Evolutionary conservation across 2,113 vertebrate species (phyloP), one percentile per base, ranked within the genome.

Genomic region (Paracanthobrama guichenoti): DNA sequence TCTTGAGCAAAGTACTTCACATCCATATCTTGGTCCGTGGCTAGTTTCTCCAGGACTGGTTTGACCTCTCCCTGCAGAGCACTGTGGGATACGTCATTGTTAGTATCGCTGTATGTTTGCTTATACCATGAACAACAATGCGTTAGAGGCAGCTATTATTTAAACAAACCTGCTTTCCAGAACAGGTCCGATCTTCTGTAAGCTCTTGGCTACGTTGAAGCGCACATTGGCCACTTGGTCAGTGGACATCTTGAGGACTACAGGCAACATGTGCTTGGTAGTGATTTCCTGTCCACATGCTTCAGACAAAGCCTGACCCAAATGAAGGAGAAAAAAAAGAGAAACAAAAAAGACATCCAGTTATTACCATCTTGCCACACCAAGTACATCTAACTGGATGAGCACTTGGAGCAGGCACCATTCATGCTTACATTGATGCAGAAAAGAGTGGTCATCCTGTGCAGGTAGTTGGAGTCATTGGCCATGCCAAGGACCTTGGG

Each of bases 1-100:
- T 97, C 96, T 92, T 96, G 96, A 85, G 96, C 96, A 88, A 97
- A 97, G 90, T 97, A 97, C 84, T 96, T 97, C 84, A 97, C 96
- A 82, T 97, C 96, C 94, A 96, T 95, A 89, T 97, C 96, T 87
- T 95, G 93, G 88, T 97, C 96, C 80, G 95, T 92, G 84, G 95
- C 93, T 73, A 97, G 90, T 85, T 96, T 97, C 91, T 97, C 96
- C 78, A 97, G 93, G 79, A 96, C 94, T 0, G 95, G 96, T 88
- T 95, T 97, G 86, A 97, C 96, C 85, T 97, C 95, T n/a, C 92
- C 88, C 86, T 97, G 95, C 87, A 97, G 93, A 73, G 96, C 92
- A 86, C 96, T 97, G 85, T 77, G 84, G 89, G 83, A 85, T 1
- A 67, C 14, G 42, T 8, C 42, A 39, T 0, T 57, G 55, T 75